These are phyloP conservation scores for Neolamprologus sp. DNA, from an alignment of 2,113 vertebrate species.

Conservation along the genomic window DNA sequence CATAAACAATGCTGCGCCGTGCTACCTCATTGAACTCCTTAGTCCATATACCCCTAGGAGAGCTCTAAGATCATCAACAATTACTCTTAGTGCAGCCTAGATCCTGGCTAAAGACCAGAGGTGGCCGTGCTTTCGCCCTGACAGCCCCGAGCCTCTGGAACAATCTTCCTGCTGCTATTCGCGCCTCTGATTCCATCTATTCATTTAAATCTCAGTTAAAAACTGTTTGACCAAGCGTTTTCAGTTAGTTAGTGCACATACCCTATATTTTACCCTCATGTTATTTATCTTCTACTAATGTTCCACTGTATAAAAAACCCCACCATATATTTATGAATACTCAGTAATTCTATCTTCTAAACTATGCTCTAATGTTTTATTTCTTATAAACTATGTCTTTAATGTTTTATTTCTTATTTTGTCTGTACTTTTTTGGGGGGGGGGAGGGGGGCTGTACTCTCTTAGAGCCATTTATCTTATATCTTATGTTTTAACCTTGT, in stretches of 20 bases:
- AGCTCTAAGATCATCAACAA: background rate
- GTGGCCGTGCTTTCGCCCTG: accelerated
- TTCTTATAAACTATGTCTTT: background rate
- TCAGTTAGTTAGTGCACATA: accelerated
- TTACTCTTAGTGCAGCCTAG: background rate
- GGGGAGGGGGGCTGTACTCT: background rate
- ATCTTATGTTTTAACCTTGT: background rate
- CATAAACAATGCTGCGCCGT: background rate
- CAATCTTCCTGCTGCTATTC: background rate
- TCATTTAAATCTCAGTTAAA: background rate
- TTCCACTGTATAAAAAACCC: accelerated
- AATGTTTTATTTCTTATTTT: background rate
- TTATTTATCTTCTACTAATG: background rate
- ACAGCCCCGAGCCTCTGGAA: background rate
- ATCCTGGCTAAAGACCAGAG: background rate
- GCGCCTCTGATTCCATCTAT: accelerated
- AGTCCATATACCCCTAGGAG: background rate
- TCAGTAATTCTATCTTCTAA: accelerated
- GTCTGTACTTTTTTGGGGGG: background rate
- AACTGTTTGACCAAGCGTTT: accelerated
- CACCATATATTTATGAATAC: background rate
- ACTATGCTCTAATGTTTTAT: background rate
- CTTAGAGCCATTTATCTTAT: background rate
- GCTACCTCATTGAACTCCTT: background rate
- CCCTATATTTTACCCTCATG: background rate